These are phyloP conservation scores for Semicossyphus pulcher DNA, from an alignment of 2,113 vertebrate genomes.

Conservation along the genomic window DNA sequence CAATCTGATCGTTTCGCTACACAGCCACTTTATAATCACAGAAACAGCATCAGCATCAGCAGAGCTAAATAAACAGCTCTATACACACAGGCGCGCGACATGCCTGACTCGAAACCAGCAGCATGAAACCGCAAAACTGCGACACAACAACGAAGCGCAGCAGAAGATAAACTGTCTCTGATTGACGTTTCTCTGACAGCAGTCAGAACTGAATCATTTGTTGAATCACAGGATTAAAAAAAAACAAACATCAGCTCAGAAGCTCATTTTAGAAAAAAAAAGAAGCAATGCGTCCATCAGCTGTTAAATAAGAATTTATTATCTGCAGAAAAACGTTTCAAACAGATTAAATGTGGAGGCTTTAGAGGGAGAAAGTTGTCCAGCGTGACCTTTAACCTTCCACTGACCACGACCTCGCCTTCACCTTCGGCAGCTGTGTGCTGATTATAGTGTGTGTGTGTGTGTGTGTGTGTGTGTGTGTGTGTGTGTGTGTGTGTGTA, in stretches of 20 bases:
- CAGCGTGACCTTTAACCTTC: constrained; percentile 72
- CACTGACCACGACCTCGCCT: constrained; percentile 71
- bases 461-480: constrained; percentile 7
- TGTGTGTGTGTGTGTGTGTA: not conserved
- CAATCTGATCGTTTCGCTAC: constrained; percentile 5
- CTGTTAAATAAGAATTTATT: not conserved
- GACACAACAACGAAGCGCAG: not conserved
- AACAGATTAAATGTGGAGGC: not conserved
- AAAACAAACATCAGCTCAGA: too few relatives aligned
- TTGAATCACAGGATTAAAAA: too few relatives aligned
- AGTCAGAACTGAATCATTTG: too few relatives aligned
- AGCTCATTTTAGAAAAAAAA: too few relatives aligned
- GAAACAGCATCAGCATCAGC: constrained; percentile 20
- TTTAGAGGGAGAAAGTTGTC: constrained; percentile 71
- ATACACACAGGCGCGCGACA: not conserved
- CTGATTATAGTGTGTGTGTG: not conserved
- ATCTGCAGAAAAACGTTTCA: fast-evolving
- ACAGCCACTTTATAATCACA: not conserved
- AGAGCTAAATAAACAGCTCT: constrained; percentile 20
- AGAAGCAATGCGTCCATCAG: not conserved
- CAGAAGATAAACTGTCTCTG: not conserved
- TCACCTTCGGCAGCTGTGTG: constrained; percentile 53
- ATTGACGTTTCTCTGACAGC: too few relatives aligned
- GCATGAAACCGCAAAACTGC: constrained; percentile 26
- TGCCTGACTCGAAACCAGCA: not conserved